phyloP scores from a whole-genome alignment of 1,140 invertebrate species.

The Magallana ariakensis region DNA sequence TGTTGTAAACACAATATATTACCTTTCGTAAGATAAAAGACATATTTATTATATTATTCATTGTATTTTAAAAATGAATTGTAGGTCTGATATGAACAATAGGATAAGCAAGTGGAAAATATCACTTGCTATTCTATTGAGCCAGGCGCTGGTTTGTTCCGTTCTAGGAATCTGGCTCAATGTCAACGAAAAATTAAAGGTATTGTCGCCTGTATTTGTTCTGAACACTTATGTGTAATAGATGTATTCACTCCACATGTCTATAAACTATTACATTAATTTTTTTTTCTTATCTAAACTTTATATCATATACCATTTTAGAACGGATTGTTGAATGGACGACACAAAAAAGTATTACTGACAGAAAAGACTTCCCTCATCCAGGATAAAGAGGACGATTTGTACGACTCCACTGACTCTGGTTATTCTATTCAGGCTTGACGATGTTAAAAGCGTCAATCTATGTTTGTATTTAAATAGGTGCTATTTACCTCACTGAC shows the following conservation, averaged over 20 bases:
- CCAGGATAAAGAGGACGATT: not conserved
- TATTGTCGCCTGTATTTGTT: not conserved
- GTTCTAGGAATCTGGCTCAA: slow-evolving; percentile 23
- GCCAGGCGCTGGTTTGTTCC: slow-evolving; percentile 13
- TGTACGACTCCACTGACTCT: not conserved
- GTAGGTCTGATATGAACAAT: not conserved
- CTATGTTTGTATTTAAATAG: too few relatives aligned
- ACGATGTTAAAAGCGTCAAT: not conserved
- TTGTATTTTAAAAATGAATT: not conserved
- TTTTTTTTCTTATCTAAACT: too few relatives aligned
- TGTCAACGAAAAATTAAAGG: slow-evolving; percentile 37
- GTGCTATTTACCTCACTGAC: too few relatives aligned
- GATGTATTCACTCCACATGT: too few relatives aligned
- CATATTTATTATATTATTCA: too few relatives aligned
- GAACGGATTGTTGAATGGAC: slow-evolving; percentile 34
- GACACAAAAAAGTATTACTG: not conserved
- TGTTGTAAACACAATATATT: too few relatives aligned
- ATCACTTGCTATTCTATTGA: slow-evolving; percentile 1
- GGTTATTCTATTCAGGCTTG: not conserved
- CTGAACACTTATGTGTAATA: not conserved
- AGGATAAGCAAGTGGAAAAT: slow-evolving; percentile 22
- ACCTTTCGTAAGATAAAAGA: too few relatives aligned
- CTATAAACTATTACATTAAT: too few relatives aligned
- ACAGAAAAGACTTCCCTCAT: not conserved
- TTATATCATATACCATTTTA: not conserved